Percentiles rank a stretch among this genome's conserved stretches.
These are phyloP conservation scores for Plodia interpunctella DNA, from an alignment of 1,140 invertebrate genomes.

Conservation along the genomic window DNA sequence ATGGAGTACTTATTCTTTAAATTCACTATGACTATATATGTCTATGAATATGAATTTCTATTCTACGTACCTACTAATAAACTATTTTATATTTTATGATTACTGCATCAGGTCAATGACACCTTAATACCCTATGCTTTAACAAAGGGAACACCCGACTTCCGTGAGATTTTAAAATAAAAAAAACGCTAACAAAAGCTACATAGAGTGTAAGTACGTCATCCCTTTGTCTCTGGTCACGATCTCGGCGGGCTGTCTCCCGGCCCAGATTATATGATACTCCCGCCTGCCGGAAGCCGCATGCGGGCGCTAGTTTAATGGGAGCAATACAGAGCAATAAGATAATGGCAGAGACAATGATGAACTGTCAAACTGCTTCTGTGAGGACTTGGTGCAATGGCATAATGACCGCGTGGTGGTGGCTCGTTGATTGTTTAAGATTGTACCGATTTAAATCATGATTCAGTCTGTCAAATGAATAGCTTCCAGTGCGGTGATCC, in stretches of 20 bases:
- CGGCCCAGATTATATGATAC: constrained; percentile 11
- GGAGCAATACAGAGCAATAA: constrained; percentile 58
- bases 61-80: too few species aligned
- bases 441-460: background rate
- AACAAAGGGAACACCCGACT: background rate
- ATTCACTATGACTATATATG: too few species aligned
- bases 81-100: too few species aligned
- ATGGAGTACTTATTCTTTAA: too few species aligned
- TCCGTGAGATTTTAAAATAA: constrained; percentile 5
- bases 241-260: constrained; percentile 36
- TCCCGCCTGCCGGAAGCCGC: constrained; percentile 27
- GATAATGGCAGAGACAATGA: constrained; percentile 56
- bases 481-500: too few species aligned
- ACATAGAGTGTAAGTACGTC: constrained; percentile 12
- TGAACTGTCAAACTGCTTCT: constrained; percentile 27
- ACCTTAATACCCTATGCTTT: background rate
- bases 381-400: constrained; percentile 3
- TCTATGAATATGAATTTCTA: too few species aligned
- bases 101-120: background rate
- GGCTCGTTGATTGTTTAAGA: background rate
- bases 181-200: constrained; percentile 20
- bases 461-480: too few species aligned
- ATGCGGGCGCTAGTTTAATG: constrained; percentile 54
- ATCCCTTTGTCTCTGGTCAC: constrained; percentile 57
- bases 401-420: background rate